Evolutionary conservation across 1,140 invertebrate genomes (phyloP), one percentile per base, ranked within the genome.

Genomic region (Zaprionus davidi): DNA sequence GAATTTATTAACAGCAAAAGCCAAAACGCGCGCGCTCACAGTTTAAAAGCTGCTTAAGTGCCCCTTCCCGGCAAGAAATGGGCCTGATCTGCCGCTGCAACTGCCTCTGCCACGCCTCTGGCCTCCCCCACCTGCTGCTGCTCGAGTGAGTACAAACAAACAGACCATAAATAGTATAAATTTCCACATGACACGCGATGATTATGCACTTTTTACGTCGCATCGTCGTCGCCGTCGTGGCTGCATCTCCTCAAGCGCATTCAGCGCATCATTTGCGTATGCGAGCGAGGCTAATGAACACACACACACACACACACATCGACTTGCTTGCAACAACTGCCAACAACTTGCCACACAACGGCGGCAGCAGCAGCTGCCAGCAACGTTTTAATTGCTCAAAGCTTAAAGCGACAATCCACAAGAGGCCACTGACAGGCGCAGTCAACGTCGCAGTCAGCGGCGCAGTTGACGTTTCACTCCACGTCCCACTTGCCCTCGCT

Each of bases 101-200:
- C 55, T 34, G 38, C 66, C 17, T 22, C 53, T 6, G 55, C 60
- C 51, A 15, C 56, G 56, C 6, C 26, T 57, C 20, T 17, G 44
- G 24, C 62, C 56, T 41, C 63, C 49, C 41, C 38, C 71, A 12
- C 17, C 66, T 5, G 49, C 64, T 49, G 13, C 60, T 59, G 6
- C 28, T 65, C 26, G 73, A 67, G 76, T 79, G 81, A 84, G 59
- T 78, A 76, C 81, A 85, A 90, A 85, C 82, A 90, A 90, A 90
- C 86, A 90, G 84, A 88, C 81, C 85, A 90, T 90, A 90, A 90
- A 90, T 90, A 90, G 85, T 90, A 90, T 90, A 90, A 90, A 90
- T 90, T 90, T 90, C 85, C 82, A 85, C 85, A 90, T 90, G 85
- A 90, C 85, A 90, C 85, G 85, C 85, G 86, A 90, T 90, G 85